A percentile compares a stretch with the other conserved stretches of the same genome.
Conservation (phyloP, 2,888 invertebrate genomes). For the Heliconius erato region DNA sequence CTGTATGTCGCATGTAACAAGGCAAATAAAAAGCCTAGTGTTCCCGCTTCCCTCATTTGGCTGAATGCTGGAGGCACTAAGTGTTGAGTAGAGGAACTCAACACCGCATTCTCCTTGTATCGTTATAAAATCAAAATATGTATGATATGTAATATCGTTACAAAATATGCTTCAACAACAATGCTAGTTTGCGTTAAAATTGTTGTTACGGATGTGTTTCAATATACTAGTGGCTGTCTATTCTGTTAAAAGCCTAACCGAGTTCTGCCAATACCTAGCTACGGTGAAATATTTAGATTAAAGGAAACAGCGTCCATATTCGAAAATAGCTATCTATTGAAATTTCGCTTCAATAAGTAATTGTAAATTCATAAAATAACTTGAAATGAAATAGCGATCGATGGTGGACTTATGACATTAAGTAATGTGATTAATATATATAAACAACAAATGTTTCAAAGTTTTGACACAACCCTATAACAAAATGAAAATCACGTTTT, state of each 20-base stretch:
- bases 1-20: too few relatives aligned
- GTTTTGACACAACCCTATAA: too few relatives aligned
- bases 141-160: too few relatives aligned
- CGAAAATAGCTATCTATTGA: not conserved
- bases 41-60: too few relatives aligned
- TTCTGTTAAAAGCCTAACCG: conserved; percentile 33
- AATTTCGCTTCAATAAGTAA: not conserved
- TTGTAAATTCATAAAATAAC: not conserved
- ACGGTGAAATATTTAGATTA: conserved; percentile 26
- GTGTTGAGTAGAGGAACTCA: too few relatives aligned
- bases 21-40: too few relatives aligned
- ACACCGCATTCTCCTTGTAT: too few relatives aligned
- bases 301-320: conserved; percentile 11
- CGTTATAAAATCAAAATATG: too few relatives aligned
- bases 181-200: conserved; percentile 1
- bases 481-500: too few relatives aligned
- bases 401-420: not conserved
- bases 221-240: conserved; percentile 21
- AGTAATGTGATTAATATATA: not conserved
- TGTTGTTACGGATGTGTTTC: conserved; percentile 14
- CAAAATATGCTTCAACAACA: not conserved
- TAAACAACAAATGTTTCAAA: not conserved
- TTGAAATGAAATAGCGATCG: not conserved
- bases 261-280: not conserved
- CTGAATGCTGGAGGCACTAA: too few relatives aligned